Percentiles rank a stretch among this genome's conserved stretches.
These are phyloP conservation scores for Macropus fuliginosus DNA, from an alignment of 2,797 vertebrate species.

Conservation along the genomic window DNA sequence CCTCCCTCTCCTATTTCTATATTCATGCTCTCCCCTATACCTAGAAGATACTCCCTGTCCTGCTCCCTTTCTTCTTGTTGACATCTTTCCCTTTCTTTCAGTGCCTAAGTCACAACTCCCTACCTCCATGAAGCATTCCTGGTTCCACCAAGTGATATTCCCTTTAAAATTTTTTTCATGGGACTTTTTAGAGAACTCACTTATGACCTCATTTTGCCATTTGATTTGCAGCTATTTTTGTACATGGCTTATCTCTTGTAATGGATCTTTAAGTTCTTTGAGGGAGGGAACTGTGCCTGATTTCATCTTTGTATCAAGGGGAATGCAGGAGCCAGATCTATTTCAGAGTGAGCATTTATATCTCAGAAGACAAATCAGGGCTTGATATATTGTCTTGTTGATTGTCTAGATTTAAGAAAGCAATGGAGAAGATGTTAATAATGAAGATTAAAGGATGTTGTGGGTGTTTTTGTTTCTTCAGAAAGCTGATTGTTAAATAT, in stretches of 20 bases:
- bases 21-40: not conserved
- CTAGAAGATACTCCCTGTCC: not conserved
- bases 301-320: not conserved
- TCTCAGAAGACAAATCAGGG: not conserved
- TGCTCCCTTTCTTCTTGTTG: not conserved
- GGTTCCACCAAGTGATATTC: not conserved
- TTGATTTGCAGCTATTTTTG: not conserved
- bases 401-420: not conserved
- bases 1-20: not conserved
- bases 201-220: not conserved
- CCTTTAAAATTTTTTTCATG: not conserved
- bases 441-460: not conserved
- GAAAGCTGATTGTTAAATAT: not conserved
- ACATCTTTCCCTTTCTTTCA: not conserved
- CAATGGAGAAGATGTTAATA: not conserved
- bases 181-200: not conserved
- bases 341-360: not conserved
- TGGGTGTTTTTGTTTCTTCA: not conserved
- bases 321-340: not conserved
- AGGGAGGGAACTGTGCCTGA: not conserved
- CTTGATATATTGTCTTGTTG: not conserved
- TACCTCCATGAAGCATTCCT: not conserved
- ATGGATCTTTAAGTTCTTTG: not conserved
- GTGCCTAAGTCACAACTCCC: not conserved
- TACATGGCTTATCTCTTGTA: not conserved